Evolutionary conservation across 2,797 vertebrate species (phyloP), one percentile per base, ranked within the genome.

Genomic region (Chaetophractus vellerosus): DNA sequence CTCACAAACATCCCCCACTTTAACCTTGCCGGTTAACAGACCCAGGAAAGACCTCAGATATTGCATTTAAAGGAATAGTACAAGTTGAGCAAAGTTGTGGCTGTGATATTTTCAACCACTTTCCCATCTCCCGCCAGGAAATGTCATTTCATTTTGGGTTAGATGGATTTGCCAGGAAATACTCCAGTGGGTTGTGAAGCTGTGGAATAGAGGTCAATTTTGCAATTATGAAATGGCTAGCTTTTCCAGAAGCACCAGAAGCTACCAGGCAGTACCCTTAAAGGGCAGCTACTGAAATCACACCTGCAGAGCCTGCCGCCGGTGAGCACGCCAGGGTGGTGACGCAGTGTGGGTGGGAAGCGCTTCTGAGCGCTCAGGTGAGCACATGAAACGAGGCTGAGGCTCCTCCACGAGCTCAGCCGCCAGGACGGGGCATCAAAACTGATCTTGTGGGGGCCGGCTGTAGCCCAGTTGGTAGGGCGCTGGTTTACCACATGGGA

Each of bases 121-220:
- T 85, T 24, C 55, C 79, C 79, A 59, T 80, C n/a, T 83, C 94
- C 95, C 0, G 0, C 82, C 48, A 83, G 79, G 86, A 95, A 93
- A 94, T 91, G 86, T 79, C 52, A 72, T 93, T 94, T 95, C 45
- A 69, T 63, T 94, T 83, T 2, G 84, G 86, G 66, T 88, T 52
- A 78, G 63, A 87, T 36, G 55, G 41, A 75, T 71, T 52, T 95
- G 23, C 86, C 87, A 87, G 75, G 80, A 93, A 96, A 84, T 28
- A 71, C 5, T 59, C 71, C 24, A 12, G 11, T 59, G 23, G 45
- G 36, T 9, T 4, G 19, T 21, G 15, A 33, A 31, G 23, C 52
- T 79, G 48, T 2, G 1, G 66, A 24, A 48, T 14, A 86, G 74
- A 96, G 86, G 91, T 91, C 93, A 82, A 6, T 41, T 55, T 74